Percentiles rank a stretch among this genome's conserved stretches.
These are phyloP conservation scores for Scaptomyza parva DNA, from an alignment of 2,888 invertebrate genomes.

Conservation along the genomic window DNA sequence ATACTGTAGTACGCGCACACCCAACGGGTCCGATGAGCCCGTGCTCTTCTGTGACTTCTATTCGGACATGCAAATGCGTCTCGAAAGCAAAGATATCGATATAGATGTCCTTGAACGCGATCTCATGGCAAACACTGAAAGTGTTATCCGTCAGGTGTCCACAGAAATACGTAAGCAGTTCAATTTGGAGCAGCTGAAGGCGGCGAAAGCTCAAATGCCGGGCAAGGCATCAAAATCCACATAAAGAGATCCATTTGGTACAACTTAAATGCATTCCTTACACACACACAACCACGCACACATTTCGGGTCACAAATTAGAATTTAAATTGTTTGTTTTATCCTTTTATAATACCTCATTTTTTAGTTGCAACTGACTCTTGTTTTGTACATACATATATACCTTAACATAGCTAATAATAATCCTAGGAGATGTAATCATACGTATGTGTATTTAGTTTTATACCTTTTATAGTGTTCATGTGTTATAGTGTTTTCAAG, in stretches of 20 bases:
- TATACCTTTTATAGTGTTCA: constrained; percentile 1
- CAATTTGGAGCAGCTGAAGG: constrained; percentile 75
- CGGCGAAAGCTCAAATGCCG: constrained; percentile 72
- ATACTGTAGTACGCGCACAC: constrained; percentile 83
- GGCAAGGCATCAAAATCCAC: constrained; percentile 54
- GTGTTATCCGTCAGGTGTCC: constrained; percentile 80
- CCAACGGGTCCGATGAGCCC: constrained; percentile 81
- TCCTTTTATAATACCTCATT: neutral
- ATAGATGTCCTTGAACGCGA: constrained; percentile 83
- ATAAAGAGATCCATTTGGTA: constrained; percentile 24
- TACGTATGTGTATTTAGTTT: neutral
- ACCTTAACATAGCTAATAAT: constrained; percentile 4
- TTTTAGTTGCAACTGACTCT: neutral
- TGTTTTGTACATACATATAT: constrained; percentile 4
- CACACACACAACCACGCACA: constrained; percentile 5
- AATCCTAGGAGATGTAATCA: neutral
- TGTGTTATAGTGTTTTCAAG: neutral
- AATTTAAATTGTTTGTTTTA: constrained; percentile 18
- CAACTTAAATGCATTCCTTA: constrained; percentile 51
- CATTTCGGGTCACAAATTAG: constrained; percentile 39
- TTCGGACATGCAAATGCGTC: constrained; percentile 84
- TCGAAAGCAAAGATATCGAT: constrained; percentile 83
- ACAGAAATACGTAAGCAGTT: constrained; percentile 80
- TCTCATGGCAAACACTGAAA: constrained; percentile 81
- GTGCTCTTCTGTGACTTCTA: constrained; percentile 84